A percentile compares a stretch with the other conserved stretches of the same genome.
Conservation (phyloP, 2,888 invertebrate genomes). For the Noctua janthe region DNA sequence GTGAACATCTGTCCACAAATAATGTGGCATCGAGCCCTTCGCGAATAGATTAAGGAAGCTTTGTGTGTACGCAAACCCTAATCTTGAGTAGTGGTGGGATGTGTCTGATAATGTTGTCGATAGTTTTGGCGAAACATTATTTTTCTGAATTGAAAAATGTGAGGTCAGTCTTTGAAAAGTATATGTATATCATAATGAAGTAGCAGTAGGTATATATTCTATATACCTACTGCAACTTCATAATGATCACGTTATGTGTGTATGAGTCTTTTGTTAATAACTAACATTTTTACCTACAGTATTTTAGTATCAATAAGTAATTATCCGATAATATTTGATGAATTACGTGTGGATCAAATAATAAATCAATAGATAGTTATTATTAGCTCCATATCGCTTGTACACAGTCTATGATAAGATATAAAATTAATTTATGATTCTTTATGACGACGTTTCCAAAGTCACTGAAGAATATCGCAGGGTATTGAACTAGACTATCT, state of each 20-base stretch:
- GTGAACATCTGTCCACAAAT: constrained; percentile 83
- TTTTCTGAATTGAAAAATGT: background rate
- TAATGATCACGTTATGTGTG: background rate
- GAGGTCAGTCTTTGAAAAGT: background rate
- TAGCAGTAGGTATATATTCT: too few relatives aligned
- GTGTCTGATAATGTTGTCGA: constrained; percentile 25
- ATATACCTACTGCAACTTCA: background rate
- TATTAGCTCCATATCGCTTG: constrained; percentile 15
- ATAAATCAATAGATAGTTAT: constrained; percentile 19
- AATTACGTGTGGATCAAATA: background rate
- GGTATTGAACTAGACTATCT: constrained; percentile 61
- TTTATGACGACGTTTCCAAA: constrained; percentile 12
- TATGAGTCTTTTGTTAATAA: background rate
- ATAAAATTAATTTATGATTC: constrained; percentile 15
- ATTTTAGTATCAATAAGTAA: constrained; percentile 14
- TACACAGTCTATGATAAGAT: constrained; percentile 36
- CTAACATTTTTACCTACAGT: background rate
- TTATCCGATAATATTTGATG: constrained; percentile 6
- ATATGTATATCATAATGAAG: background rate
- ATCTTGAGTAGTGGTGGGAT: constrained; percentile 77
- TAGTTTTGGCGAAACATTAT: background rate
- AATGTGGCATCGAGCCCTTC: constrained; percentile 76
- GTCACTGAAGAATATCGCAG: constrained; percentile 23
- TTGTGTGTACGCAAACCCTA: constrained; percentile 81
- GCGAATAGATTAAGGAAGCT: constrained; percentile 85